Evolutionary conservation across 2,113 vertebrate genomes (phyloP).

Genomic region (Silurus glanis): DNA sequence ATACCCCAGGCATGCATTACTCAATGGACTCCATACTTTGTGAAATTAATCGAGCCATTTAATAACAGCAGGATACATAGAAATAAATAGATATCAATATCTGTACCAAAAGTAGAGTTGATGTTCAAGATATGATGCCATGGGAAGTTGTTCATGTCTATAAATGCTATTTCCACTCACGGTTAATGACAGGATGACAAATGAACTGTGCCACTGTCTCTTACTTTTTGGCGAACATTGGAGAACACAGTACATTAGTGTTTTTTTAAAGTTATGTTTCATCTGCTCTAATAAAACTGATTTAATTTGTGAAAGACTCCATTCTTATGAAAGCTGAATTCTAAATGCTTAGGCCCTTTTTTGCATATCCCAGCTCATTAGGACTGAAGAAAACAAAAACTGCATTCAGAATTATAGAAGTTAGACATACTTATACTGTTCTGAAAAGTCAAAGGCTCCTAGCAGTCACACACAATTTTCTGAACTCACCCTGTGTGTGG

Average conservation of each 20-base stretch:
- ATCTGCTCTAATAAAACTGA: background rate
- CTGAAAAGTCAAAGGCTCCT: background rate
- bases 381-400: background rate
- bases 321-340: background rate
- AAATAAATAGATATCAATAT: constrained; percentile 28
- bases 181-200: background rate
- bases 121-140: background rate
- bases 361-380: background rate
- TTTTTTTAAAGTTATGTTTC: background rate
- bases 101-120: background rate
- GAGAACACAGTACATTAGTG: background rate
- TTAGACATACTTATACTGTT: background rate
- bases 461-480: background rate
- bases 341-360: background rate
- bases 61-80: constrained; percentile 7
- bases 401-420: background rate
- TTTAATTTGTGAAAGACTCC: background rate
- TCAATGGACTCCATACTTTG: constrained; percentile 30
- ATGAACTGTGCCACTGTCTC: background rate
- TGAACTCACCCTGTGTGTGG: background rate
- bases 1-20: constrained; percentile 23
- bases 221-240: background rate
- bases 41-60: constrained; percentile 4
- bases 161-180: background rate
- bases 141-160: background rate